Base-by-base conservation (phyloP, 1,140 invertebrate species). In the Leptoteleia sp. region DNA sequence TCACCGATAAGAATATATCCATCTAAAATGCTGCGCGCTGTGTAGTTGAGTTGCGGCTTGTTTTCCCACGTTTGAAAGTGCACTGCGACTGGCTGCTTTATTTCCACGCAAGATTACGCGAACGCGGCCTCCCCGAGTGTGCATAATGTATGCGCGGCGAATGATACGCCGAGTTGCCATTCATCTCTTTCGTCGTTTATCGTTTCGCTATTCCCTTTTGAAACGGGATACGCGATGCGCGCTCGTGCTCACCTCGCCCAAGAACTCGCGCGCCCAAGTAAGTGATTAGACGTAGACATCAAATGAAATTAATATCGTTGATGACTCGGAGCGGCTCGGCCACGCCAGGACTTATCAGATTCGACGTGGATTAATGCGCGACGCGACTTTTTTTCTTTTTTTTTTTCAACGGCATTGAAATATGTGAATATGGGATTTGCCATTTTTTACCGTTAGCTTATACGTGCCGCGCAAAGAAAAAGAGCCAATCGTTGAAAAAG, bases 251-350 rank as follows among this genome's bases (percentile, higher is more conserved):
- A 6, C 38, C 19, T 29, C 17, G 57, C 27, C 15, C 31, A 64
- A 61, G 59, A 50, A 40, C 43, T n/a, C n/a, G n/a, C 12, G 15
- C n/a, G 59, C 35, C 25, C 9, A 42, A 19, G 52, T 48, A 54
- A 61, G 68, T 72, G 68, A 72, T 72, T 72, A 72, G 68, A 62
- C 57, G 68, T 35, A 55, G 57, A 55, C 57, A 62, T 72, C 68
- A 72, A 62, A 55, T 62, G 48, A 72, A 72, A 72, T 72, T 72
- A 72, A 72, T 72, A 72, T 62, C 57, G 48, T 45, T 62, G 68
- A 59, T 38, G 31, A 72, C 55, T 62, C 48, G 48, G 55, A 8
- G 57, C 57, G 31, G 19, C 68, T 50, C 22, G 22, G 22, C 22
- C 22, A 6, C 6, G 22, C 22, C 22, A 59, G 27, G 48, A 27